Evolutionary conservation across 2,113 vertebrate species (phyloP), one percentile per base, ranked within the genome.

Genomic region (Galeopterus variegatus): DNA sequence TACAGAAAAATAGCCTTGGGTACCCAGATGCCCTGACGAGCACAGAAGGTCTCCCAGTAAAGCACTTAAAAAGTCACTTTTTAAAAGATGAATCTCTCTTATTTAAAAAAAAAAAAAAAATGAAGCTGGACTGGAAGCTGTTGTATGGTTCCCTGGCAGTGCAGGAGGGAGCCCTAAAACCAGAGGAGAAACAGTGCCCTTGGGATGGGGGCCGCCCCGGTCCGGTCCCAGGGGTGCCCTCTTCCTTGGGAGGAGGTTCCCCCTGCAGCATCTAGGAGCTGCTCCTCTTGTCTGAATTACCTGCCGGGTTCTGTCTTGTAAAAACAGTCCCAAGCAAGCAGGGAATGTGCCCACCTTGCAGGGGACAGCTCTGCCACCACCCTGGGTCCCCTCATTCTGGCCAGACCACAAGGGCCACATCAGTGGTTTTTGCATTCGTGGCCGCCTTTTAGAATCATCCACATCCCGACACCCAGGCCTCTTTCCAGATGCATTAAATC

Each of bases 401-500:
- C 64, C 31, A 67, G 64, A 33, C 31, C 31, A 33, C 13, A 7
- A 14, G 5, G 31, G 6, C 67, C 67, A 70, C 8, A 4, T 36
- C 17, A 8, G 17, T 18, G 8, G 67, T 70, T 70, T 75, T 26
- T 14, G 33, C 28, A 33, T 19, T 11, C 2, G 26, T 11, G 31
- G 28, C 17, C 15, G 2, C 3, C 24, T 10, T 45, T 24, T 73
- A 28, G 8, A 31, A 11, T 54, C 13, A 26, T 0, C 8, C 4
- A 36, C 31, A 26, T 15, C 41, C 41, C 41, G 41, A 41, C 41
- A 41, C 41, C 45, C 21, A 10, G 48, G 8, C 21, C 13, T 17
- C 65, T 1, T 5, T 21, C 14, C 8, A 24, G 23, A 70, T 8
- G 5, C 1, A 13, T n/a, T 4, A n/a, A 36, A n/a, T n/a, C 64